Base-by-base conservation (phyloP, 2,113 vertebrate species). In the Brienomyrus longianalis region DNA sequence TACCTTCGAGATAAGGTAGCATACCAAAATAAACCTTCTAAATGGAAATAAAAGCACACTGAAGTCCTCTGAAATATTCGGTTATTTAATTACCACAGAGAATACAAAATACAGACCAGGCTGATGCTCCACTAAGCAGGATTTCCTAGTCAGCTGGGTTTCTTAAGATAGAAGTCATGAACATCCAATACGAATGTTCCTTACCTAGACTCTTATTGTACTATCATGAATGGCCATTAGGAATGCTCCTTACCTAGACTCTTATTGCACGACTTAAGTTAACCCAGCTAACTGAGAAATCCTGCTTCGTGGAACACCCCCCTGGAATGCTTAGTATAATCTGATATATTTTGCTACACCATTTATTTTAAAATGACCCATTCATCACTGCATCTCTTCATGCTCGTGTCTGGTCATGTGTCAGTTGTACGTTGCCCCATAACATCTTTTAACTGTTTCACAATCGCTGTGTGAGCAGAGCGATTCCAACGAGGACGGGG, bases 401-500 rank as follows among this genome's bases (percentile, higher is more conserved):
- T 56, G 35, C 27, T n/a, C 0, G 4, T 85, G 19, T 23, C 11
- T 59, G 27, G 19, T 54, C 15, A 3, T 35, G 17, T 39, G 8
- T 39, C n/a, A 27, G 3, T 87, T 87, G 7, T 87, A 39, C 3
- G 15, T 77, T 15, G 4, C 15, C 17, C 35, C 70, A 13, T 43
- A 62, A 21, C 3, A 2, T 59, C 23, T 70, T 39, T 21, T 23
- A 21, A 47, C 87, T 11, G 50, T 50, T 31, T 45, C 13, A 3
- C 31, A 31, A 47, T 35, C 35, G 43, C n/a, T 88, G 8, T 88
- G 9, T 86, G 5, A 15, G 17, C 43, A 90, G 90, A 90, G 90
- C 17, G 80, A 90, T 52, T 90, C 87, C 9, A 80, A 88, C 51
- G 90, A 90, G 45, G 62, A 90, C 8, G 90, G 90, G 11, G 50